Evolutionary conservation across 2,888 invertebrate species (phyloP).

Genomic region (Drosophila affinis): DNA sequence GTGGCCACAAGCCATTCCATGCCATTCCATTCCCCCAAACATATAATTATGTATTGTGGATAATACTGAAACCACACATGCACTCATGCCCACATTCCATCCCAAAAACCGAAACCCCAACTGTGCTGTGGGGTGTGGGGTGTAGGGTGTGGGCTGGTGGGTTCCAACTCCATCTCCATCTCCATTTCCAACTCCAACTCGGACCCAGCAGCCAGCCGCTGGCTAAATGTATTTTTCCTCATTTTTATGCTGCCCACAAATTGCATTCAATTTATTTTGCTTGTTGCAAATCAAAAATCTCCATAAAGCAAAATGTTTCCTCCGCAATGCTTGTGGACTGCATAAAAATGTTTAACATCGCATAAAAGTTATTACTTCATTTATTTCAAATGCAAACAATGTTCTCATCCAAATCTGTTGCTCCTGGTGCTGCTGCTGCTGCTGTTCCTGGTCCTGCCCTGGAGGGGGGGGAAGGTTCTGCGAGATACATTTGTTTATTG

Average conservation of each 20-base stretch:
- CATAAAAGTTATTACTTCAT: slow-evolving; percentile 77
- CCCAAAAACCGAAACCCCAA: slow-evolving; percentile 2
- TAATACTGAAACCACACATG: slow-evolving; percentile 28
- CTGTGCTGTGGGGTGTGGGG: background rate
- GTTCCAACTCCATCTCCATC: background rate
- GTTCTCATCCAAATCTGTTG: slow-evolving; percentile 53
- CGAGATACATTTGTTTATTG: slow-evolving; percentile 32
- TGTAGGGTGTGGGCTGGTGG: background rate
- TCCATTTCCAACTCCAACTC: slow-evolving; percentile 1
- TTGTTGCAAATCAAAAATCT: slow-evolving; percentile 76
- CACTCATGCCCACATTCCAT: slow-evolving; percentile 1
- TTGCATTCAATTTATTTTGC: slow-evolving; percentile 75
- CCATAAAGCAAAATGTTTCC: slow-evolving; percentile 67
- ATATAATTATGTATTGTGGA: slow-evolving; percentile 68
- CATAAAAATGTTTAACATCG: slow-evolving; percentile 70
- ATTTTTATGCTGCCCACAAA: slow-evolving; percentile 72
- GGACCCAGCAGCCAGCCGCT: slow-evolving; percentile 11
- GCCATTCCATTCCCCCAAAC: slow-evolving; percentile 40
- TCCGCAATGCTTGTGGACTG: slow-evolving; percentile 62
- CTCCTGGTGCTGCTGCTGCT: slow-evolving; percentile 11
- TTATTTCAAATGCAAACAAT: slow-evolving; percentile 75
- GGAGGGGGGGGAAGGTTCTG: slow-evolving; percentile 3
- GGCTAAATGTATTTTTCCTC: slow-evolving; percentile 59
- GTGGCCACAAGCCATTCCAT: slow-evolving; percentile 49
- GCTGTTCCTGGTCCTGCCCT: background rate